Evolutionary conservation across 2,888 invertebrate genomes (phyloP), one percentile per base, ranked within the genome.

Genomic region (Drosophila rellima): DNA sequence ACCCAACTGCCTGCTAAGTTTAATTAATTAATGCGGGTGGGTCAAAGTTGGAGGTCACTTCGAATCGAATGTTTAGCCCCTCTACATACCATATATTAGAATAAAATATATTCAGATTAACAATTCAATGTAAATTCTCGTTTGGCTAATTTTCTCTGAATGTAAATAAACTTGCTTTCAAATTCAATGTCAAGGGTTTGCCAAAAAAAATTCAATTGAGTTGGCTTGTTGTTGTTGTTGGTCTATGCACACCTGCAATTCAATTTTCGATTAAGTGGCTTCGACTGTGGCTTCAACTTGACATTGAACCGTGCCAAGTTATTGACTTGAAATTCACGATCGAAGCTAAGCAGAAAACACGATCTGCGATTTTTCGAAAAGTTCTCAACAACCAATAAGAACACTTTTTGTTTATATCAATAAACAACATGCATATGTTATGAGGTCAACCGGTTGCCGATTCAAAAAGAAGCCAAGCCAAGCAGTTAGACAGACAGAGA

Each of bases 391-490:
- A 56, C 70, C 73, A 77, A 70, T 73, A 76, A 82, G 74, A 85
- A 80, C 65, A 74, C 52, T 72, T 78, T 62, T 70, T 67, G 63
- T 64, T 76, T 70, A 68, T 62, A 68, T 64, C 80, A 68, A 54
- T 71, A 70, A 74, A 68, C 80, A 78, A 61, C 79, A 71, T 85
- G 82, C 73, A 82, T 79, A 64, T 70, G 76, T 79, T 79, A 75
- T 81, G 82, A 86, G 86, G 86, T 85, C 85, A 81, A 88, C 86
- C 88, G 86, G 86, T 86, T 86, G 69, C 57, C 39, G 73, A 26
- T 82, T 77, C 83, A 35, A 44, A 44, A 55, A 55, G 55, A 55
- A 44, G 33, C 55, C 44, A 55, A 74, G 69, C 23, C 59, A 48
- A 44, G 10, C 59, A 44, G 29, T 23, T 35, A 45, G 31, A 17